These are phyloP conservation scores for Zenarchopterus dispar DNA, from an alignment of 2,797 vertebrate species.

Conservation along the genomic window DNA sequence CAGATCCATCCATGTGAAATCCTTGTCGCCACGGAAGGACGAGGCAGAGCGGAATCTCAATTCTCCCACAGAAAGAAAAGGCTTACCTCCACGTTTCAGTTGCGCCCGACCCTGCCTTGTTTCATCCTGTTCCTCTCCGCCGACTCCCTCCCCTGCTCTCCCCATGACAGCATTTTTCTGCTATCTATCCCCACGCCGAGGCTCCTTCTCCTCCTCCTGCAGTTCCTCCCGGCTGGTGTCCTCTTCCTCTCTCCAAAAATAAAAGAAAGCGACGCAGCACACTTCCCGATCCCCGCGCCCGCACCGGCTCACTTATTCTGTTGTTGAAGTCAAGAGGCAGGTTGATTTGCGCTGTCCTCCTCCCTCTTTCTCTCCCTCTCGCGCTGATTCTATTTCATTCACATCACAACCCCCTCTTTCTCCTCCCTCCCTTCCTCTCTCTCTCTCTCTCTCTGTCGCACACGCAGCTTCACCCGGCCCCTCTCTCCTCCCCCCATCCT, in stretches of 20 bases:
- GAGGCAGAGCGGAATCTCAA: constrained; percentile 45
- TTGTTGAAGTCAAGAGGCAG: constrained; percentile 80
- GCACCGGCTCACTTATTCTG: constrained; percentile 52
- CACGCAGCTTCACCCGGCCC: constrained; percentile 11
- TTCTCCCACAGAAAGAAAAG: constrained; percentile 45
- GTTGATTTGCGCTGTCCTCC: constrained; percentile 81
- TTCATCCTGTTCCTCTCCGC: constrained; percentile 79
- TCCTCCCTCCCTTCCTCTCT: constrained; percentile 54
- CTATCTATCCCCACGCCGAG: constrained; percentile 74
- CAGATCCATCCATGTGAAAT: constrained; percentile 46
- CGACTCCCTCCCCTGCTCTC: constrained; percentile 76
- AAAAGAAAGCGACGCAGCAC: constrained; percentile 47
- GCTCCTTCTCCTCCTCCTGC: constrained; percentile 57
- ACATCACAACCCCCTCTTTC: constrained; percentile 81
- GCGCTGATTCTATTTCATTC: constrained; percentile 82
- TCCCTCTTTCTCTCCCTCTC: constrained; percentile 65
- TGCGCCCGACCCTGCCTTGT: constrained; percentile 74
- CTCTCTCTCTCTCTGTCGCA: constrained; percentile 43
- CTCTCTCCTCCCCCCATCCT: constrained; percentile 45
- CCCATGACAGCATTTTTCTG: constrained; percentile 82
- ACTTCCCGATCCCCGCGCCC: constrained; percentile 61
- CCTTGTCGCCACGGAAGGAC: constrained; percentile 55
- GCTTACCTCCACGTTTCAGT: constrained; percentile 83
- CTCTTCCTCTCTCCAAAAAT: constrained; percentile 71
- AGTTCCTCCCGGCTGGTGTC: constrained; percentile 61